Conservation (phyloP, 2,113 vertebrate genomes). For the Pleuronectes platessa region DNA sequence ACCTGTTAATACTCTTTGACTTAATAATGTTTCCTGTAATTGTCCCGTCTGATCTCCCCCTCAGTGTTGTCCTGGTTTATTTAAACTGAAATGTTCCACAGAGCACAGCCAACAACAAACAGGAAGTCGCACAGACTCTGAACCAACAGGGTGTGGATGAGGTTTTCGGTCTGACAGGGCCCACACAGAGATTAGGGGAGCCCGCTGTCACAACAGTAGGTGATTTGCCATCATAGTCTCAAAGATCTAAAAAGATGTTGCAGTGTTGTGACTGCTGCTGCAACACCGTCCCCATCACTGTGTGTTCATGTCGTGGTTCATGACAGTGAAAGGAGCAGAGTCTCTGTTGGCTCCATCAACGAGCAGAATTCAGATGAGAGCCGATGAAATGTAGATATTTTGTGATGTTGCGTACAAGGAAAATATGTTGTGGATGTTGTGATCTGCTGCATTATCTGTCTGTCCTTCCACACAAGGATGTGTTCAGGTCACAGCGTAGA, state of each 20-base stretch:
- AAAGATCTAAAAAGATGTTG: conserved; percentile 5
- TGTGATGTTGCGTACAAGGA: not conserved
- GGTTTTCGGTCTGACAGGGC: conserved; percentile 24
- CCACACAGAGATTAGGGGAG: conserved; percentile 25
- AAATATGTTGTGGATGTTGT: not conserved
- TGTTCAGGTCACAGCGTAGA: conserved; percentile 34
- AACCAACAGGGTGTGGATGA: conserved; percentile 1
- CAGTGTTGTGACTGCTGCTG: conserved; percentile 2
- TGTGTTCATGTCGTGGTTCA: not conserved
- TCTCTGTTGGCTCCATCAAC: not conserved
- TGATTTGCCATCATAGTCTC: conserved; percentile 35
- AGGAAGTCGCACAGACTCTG: not conserved
- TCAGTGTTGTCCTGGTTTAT: not conserved
- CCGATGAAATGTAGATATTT: not conserved
- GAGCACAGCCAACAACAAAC: conserved; percentile 4
- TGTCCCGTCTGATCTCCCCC: not conserved
- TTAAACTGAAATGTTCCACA: conserved; percentile 9
- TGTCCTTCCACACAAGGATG: not conserved
- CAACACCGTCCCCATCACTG: not conserved
- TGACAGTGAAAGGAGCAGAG: not conserved
- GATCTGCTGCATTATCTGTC: not conserved
- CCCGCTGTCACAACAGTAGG: conserved; percentile 42
- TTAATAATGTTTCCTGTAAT: not conserved
- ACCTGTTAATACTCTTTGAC: not conserved
- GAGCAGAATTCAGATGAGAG: not conserved